phyloP scores from a whole-genome alignment of 2,797 vertebrate species.

The Onychomys torridus region DNA sequence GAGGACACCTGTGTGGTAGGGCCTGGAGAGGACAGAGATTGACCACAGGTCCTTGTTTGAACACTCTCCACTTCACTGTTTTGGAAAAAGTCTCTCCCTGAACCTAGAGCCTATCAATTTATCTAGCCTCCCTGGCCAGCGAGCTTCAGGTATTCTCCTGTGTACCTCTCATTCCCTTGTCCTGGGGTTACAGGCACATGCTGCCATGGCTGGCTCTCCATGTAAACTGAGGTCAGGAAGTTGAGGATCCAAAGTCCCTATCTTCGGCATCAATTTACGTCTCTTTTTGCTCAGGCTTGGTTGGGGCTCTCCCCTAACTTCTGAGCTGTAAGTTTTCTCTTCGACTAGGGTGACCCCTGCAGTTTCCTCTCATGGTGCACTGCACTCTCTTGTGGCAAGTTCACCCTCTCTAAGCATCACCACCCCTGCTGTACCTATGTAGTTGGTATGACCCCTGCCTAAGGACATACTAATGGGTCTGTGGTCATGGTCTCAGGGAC shows the following conservation, averaged over 20 bases:
- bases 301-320: background rate
- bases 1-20: no score
- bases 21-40: background rate
- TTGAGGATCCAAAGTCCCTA: background rate
- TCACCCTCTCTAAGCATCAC: accelerated
- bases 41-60: background rate
- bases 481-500: background rate
- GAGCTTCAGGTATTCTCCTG: no score
- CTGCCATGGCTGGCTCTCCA: background rate
- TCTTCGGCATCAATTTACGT: background rate
- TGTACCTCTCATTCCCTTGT: background rate
- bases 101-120: background rate
- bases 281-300: background rate
- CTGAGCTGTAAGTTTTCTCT: background rate
- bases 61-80: background rate
- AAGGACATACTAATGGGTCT: background rate
- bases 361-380: background rate
- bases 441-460: no score
- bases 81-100: background rate
- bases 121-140: background rate
- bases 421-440: no score
- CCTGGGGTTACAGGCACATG: no score
- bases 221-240: background rate
- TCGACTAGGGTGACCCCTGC: background rate
- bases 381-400: background rate